phyloP scores from a whole-genome alignment of 2,888 invertebrate genomes.

The Theristus sp. region DNA sequence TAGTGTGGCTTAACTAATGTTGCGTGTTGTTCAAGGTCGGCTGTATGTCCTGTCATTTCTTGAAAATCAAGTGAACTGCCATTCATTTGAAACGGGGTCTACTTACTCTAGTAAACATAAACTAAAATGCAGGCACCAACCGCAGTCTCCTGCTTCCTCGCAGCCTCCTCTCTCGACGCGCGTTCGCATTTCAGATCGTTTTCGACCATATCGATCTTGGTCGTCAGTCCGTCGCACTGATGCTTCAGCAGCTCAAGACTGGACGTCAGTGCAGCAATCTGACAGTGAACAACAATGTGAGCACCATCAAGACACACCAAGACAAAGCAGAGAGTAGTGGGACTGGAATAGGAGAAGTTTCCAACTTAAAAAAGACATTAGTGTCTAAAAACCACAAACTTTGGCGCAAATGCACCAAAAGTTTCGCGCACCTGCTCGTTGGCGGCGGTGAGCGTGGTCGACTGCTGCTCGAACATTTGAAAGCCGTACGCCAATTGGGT shows the following conservation, averaged over 20 bases:
- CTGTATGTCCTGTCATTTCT: too few species aligned
- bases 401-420: too few species aligned
- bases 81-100: too few species aligned
- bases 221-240: neutral
- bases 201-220: neutral
- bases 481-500: conserved; percentile 23
- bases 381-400: too few species aligned
- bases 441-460: conserved; percentile 13
- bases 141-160: neutral
- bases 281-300: too few species aligned
- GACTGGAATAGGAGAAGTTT: neutral
- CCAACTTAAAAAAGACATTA: conserved; percentile 1
- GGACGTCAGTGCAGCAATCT: neutral
- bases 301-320: neutral
- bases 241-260: neutral
- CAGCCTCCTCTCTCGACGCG: neutral
- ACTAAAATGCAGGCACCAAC: too few species aligned
- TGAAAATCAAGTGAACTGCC: too few species aligned
- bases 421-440: conserved; percentile 26
- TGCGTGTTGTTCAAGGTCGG: too few species aligned
- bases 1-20: too few species aligned
- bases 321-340: neutral
- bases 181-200: neutral
- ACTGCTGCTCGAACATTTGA: conserved; percentile 25
- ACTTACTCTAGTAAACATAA: too few species aligned